These are phyloP conservation scores for Erebia aethiops DNA, from an alignment of 2,888 invertebrate species.

Conservation along the genomic window DNA sequence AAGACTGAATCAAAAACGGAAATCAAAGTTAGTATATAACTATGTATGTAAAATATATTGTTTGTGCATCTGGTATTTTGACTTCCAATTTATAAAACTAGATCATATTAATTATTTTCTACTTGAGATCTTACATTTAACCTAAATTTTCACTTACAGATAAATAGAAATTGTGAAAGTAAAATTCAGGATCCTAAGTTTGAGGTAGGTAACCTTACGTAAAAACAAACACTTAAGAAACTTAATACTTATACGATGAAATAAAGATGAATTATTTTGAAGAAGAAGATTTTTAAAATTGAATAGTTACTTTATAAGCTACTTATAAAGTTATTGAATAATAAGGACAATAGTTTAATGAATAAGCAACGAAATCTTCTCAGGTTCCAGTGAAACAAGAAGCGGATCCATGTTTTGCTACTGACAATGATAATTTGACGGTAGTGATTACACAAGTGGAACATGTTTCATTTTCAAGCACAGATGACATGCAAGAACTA, in stretches of 20 bases:
- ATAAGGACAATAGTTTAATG: not conserved
- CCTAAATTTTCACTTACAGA: slow-evolving; percentile 33
- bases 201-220: slow-evolving; percentile 25
- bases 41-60: too few relatives aligned
- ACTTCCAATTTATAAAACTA: not conserved
- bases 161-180: slow-evolving; percentile 43
- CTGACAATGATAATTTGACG: slow-evolving; percentile 29
- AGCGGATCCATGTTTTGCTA: slow-evolving; percentile 1
- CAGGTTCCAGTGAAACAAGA: slow-evolving; percentile 11
- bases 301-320: not conserved
- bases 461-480: slow-evolving; percentile 24
- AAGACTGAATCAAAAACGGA: slow-evolving; percentile 51
- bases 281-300: too few relatives aligned
- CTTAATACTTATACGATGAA: too few relatives aligned
- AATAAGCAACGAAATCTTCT: not conserved
- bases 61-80: not conserved
- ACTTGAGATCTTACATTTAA: too few relatives aligned
- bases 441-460: slow-evolving; percentile 7
- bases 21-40: slow-evolving; percentile 46
- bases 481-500: slow-evolving; percentile 38
- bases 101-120: too few relatives aligned
- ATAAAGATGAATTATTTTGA: too few relatives aligned
- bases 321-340: not conserved
- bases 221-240: too few relatives aligned
- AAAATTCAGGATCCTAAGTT: slow-evolving; percentile 26